A percentile compares a stretch with the other conserved stretches of the same genome.
Conservation (phyloP, 2,797 vertebrate genomes). For the Pantherophis vulpinus region DNA sequence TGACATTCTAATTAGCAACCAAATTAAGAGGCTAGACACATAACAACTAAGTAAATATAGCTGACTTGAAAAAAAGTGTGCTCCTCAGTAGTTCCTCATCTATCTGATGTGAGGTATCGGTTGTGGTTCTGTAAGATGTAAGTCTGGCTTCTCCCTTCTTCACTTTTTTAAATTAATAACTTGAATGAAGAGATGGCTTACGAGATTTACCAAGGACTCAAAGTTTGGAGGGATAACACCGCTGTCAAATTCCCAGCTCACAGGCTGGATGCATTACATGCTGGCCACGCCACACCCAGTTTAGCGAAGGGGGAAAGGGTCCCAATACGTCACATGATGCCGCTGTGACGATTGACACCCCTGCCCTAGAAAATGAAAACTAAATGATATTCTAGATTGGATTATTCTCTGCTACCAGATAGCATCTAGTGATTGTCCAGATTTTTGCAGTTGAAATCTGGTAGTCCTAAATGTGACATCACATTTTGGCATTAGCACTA, state of each 20-base stretch:
- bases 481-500: background rate
- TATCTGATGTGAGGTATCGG: background rate
- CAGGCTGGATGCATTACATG: accelerated
- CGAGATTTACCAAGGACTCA: background rate
- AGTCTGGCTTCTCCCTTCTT: background rate
- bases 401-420: background rate
- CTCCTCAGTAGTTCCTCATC: background rate
- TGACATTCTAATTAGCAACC: background rate
- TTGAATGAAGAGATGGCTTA: background rate
- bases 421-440: background rate
- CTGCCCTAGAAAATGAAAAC: background rate
- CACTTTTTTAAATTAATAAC: background rate
- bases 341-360: accelerated
- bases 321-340: accelerated
- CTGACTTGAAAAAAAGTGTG: background rate
- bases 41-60: background rate
- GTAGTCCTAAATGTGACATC: background rate
- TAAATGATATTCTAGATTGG: background rate
- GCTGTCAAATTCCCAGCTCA: background rate
- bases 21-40: background rate
- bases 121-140: background rate
- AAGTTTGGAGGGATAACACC: background rate
- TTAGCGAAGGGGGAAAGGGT: no score
- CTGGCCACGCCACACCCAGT: no score
- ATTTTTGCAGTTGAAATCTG: background rate